Conservation (phyloP, 2,888 invertebrate species). For the Nycteola revayana region DNA sequence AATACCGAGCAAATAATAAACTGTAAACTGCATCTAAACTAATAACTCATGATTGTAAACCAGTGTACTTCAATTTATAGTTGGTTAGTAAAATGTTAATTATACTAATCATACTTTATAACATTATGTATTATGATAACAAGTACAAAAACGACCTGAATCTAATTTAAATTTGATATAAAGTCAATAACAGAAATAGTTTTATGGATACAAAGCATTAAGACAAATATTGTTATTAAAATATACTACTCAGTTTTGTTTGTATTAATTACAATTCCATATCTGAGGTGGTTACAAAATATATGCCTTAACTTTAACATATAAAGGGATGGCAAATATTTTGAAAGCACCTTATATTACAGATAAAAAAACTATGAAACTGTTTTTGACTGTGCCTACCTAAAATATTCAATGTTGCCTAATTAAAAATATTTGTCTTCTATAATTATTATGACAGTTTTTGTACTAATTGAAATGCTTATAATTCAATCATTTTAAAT, state of each 20-base stretch:
- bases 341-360: too few species aligned
- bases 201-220: too few species aligned
- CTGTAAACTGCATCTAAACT: conserved; percentile 16
- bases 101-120: conserved; percentile 15
- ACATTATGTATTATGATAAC: conserved; percentile 5
- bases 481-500: conserved; percentile 26
- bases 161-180: conserved; percentile 11
- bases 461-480: conserved; percentile 36
- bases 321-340: too few species aligned
- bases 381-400: too few species aligned
- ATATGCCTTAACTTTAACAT: too few species aligned
- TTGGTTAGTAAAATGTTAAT: conserved; percentile 16
- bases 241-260: too few species aligned
- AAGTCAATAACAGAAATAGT: too few species aligned
- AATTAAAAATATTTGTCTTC: conserved; percentile 3
- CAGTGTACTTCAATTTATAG: conserved; percentile 27
- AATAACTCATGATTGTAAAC: conserved; percentile 15
- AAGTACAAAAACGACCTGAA: conserved; percentile 33
- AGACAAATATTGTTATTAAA: too few species aligned
- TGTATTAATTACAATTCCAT: too few species aligned
- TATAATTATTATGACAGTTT: conserved; percentile 22
- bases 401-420: conserved; percentile 5
- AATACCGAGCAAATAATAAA: too few species aligned
- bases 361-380: too few species aligned
- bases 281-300: too few species aligned